These are phyloP conservation scores for human (Homo sapiens) DNA, from an alignment of 2,113 vertebrate species.

Conservation along the genomic window GRCh38 chr5:157623501-157624000, in stretches of 20 bases:
- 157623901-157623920: background rate
- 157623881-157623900: background rate
- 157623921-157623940: background rate
- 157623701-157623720: background rate
- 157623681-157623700: background rate
- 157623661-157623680: background rate
- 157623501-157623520: too few relatives aligned
- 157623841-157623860: background rate
- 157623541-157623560: too few relatives aligned
- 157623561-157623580: too few relatives aligned
- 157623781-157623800: background rate
- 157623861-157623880: background rate
- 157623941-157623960: background rate
- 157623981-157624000: background rate
- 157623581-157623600: too few relatives aligned
- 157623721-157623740: slow-evolving; percentile 21
- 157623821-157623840: background rate
- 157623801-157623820: background rate
- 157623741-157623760: background rate
- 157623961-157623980: background rate
- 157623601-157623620: slow-evolving; percentile 31
- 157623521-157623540: too few relatives aligned
- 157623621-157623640: slow-evolving; percentile 74
- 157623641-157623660: slow-evolving; percentile 42
- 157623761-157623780: slow-evolving; percentile 34